These are phyloP conservation scores for Chrysemys picta DNA, from an alignment of 2,113 vertebrate species.

Conservation along the genomic window DNA sequence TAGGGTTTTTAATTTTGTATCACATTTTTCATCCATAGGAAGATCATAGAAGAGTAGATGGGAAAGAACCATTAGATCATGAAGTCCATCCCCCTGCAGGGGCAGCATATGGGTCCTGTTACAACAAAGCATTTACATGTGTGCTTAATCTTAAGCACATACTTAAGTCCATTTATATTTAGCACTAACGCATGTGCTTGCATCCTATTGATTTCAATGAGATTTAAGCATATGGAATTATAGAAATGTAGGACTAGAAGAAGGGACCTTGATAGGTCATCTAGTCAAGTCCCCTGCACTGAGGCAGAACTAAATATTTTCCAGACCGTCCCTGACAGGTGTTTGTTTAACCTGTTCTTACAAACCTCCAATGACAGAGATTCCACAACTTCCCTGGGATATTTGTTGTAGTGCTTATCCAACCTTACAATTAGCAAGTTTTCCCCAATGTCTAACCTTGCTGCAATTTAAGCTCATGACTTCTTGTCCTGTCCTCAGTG, in stretches of 20 bases:
- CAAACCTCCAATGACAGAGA: not conserved
- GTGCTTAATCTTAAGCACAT: not conserved
- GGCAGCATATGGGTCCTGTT: not conserved
- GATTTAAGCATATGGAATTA: not conserved
- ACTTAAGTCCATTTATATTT: not conserved
- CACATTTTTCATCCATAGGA: not conserved
- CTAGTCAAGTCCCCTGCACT: not conserved
- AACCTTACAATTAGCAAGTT: not conserved
- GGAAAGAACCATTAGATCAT: not conserved
- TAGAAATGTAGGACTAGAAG: not conserved
- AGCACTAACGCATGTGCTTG: not conserved
- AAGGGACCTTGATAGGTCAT: not conserved
- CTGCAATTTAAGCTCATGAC: not conserved
- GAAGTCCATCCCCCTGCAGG: not conserved
- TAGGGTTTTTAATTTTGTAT: not conserved
- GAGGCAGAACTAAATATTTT: not conserved
- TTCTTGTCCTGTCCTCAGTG: not conserved
- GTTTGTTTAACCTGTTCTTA: not conserved
- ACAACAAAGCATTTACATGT: not conserved
- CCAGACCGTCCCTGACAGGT: not conserved
- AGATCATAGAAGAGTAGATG: not conserved
- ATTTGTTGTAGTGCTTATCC: not conserved
- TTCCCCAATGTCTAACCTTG: not conserved
- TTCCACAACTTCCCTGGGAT: not conserved
- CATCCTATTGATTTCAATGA: not conserved